Conservation (phyloP, 1,140 invertebrate species). For the Sinella curviseta region DNA sequence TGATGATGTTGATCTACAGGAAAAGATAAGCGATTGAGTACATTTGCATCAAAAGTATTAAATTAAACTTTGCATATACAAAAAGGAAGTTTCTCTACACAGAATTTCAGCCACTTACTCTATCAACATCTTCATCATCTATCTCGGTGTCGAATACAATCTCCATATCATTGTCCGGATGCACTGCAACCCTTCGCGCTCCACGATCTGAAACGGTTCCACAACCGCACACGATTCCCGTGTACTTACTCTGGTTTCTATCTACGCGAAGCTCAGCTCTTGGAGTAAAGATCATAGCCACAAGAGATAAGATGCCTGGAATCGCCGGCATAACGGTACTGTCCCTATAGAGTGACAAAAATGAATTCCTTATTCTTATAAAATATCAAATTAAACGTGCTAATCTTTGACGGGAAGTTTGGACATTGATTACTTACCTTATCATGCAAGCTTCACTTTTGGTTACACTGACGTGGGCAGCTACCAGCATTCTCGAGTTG, state of each 20-base stretch:
- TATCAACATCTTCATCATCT: conserved; percentile 64
- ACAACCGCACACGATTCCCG: conserved; percentile 78
- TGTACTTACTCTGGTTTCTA: conserved; percentile 62
- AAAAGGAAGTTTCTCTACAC: too few species aligned
- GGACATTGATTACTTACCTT: conserved; percentile 36
- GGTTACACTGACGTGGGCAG: conserved; percentile 34
- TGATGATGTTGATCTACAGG: conserved; percentile 64
- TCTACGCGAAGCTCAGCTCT: conserved; percentile 70
- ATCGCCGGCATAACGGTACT: conserved; percentile 88
- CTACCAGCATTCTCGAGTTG: conserved; percentile 40
- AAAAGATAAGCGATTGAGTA: conserved; percentile 35
- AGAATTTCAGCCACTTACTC: too few species aligned
- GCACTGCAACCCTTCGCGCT: conserved; percentile 54
- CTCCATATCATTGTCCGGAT: conserved; percentile 81
- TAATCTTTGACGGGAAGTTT: neutral
- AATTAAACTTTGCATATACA: too few species aligned
- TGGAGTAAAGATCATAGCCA: conserved; percentile 79
- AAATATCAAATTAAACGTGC: neutral
- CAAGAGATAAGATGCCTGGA: conserved; percentile 72
- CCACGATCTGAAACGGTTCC: conserved; percentile 56
- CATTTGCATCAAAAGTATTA: neutral
- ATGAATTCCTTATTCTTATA: too few species aligned
- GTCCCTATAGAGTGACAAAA: conserved; percentile 53
- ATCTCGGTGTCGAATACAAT: conserved; percentile 73
- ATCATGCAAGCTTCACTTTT: conserved; percentile 37